A percentile compares a stretch with the other conserved stretches of the same genome.
Evolutionary conservation across 2,888 invertebrate genomes (phyloP).

Genomic region (Drosophila infuscata): DNA sequence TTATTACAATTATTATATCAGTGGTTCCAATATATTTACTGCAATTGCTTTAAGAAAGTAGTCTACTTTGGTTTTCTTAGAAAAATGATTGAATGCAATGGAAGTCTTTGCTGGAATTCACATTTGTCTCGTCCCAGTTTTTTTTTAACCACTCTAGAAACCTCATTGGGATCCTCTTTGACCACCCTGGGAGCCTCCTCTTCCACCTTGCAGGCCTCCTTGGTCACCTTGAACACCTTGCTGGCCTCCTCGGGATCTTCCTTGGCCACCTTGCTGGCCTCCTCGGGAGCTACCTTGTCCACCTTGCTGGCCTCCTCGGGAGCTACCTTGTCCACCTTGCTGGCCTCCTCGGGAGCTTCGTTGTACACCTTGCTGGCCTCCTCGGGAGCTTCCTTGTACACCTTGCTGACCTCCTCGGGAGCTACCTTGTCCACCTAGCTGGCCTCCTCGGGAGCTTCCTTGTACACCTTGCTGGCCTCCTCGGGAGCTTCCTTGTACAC

Average conservation of each 20-base stretch:
- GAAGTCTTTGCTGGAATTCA: background rate
- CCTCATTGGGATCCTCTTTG: background rate
- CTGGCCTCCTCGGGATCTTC: background rate
- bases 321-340: background rate
- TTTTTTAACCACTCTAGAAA: background rate
- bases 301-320: slow-evolving; percentile 5
- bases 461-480: background rate
- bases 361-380: too few relatives aligned
- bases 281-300: too few relatives aligned
- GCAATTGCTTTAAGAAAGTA: too few relatives aligned
- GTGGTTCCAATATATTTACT: too few relatives aligned
- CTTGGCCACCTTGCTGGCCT: background rate
- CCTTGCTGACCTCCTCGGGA: background rate
- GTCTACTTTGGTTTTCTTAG: too few relatives aligned
- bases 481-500: background rate
- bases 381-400: background rate
- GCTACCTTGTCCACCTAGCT: background rate
- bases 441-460: background rate
- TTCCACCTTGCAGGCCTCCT: background rate
- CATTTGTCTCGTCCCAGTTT: background rate
- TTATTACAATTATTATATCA: too few relatives aligned
- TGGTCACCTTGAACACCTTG: background rate
- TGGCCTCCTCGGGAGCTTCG: background rate
- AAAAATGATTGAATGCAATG: too few relatives aligned
- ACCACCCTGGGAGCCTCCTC: background rate